These are phyloP conservation scores for Steinernema khuongi DNA, from an alignment of 1,140 invertebrate species.

Conservation along the genomic window DNA sequence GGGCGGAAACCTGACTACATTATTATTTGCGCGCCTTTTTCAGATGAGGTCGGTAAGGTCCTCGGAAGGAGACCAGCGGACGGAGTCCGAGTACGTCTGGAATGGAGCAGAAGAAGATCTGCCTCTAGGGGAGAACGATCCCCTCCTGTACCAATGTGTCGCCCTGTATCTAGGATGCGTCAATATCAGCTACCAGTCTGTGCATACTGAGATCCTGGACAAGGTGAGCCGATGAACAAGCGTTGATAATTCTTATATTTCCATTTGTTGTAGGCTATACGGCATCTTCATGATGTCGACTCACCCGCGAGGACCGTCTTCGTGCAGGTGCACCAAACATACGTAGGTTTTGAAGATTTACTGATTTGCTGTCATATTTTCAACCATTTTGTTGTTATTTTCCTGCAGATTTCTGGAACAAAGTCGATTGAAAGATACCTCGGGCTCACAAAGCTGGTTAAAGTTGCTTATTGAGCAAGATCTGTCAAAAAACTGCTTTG, in stretches of 20 bases:
- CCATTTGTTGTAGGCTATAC: background rate
- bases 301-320: background rate
- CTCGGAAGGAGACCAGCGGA: background rate
- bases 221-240: background rate
- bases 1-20: too few species aligned
- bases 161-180: background rate
- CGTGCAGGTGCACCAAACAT: background rate
- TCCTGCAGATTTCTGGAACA: too few species aligned
- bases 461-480: too few species aligned
- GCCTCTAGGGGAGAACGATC: background rate
- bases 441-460: too few species aligned
- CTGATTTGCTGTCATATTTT: too few species aligned
- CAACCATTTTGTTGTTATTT: too few species aligned
- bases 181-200: background rate
- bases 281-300: background rate
- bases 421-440: too few species aligned
- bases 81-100: background rate
- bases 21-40: too few species aligned
- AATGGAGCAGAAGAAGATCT: background rate
- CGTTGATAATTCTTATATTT: background rate
- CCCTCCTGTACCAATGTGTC: background rate
- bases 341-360: background rate
- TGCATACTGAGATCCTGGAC: background rate
- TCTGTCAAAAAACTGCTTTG: too few species aligned
- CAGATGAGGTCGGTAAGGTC: background rate